Evolutionary conservation across 2,797 vertebrate species (phyloP), one percentile per base, ranked within the genome.

Genomic region (Chromobotia macracanthus): DNA sequence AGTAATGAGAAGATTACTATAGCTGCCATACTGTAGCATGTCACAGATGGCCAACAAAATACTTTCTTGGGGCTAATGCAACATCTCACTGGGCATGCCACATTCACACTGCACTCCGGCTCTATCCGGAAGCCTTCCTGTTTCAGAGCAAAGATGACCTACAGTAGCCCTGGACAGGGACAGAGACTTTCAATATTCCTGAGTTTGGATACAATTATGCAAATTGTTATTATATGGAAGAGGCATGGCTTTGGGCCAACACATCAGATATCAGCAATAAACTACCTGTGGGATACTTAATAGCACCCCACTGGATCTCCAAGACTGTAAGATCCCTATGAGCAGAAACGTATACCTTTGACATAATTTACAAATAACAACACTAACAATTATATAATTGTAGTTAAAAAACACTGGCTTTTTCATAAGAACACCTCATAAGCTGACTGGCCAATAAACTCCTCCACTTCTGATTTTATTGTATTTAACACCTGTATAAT

Each of bases 11-110:
- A 46, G 10, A 28, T 21, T 25, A 25, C 1, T 38, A 9, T 46
- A 72, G 38, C 12, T 72, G 19, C 60, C 38, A 38, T 38, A 38
- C 38, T 38, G 8, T 38, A 38, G 55, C 38, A 72, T 72, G 9
- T 5, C 38, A 72, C 23, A 8, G 21, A 44, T 18, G 2, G 21
- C 44, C 38, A 38, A 60, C 10, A 12, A 72, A 60, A 23, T 50
- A 50, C 48, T 18, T 7, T 38, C 38, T 9, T 38, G 38, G 38
- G 8, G 6, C 38, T 38, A 38, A 9, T 5, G 6, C 38, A 38
- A 1, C 38, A 38, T 38, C 8, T 3, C 38, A 3, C 38, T 38
- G 38, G 38, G 38, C 38, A 19, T 61, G 18, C 23, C 6, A 28
- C 16, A 73, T 23, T 31, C 41, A 28, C 70, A 58, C 41, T 73